Percentiles rank a stretch among this genome's conserved stretches.
These are phyloP conservation scores for Icerya purchasi DNA, from an alignment of 2,888 invertebrate species.

Conservation along the genomic window DNA sequence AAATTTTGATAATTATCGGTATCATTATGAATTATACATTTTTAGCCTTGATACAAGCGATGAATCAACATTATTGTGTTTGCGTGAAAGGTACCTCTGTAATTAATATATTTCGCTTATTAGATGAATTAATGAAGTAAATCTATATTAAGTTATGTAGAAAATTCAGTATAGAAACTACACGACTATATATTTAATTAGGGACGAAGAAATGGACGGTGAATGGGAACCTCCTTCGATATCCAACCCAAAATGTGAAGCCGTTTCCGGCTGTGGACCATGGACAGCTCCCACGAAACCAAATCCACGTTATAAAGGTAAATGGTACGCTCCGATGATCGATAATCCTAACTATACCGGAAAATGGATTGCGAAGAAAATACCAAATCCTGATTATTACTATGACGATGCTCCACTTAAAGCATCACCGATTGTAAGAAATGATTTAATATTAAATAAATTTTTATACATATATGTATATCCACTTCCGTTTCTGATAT, in stretches of 20 bases:
- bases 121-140: background rate
- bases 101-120: background rate
- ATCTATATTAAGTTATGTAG: no score
- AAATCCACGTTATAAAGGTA: constrained; percentile 82
- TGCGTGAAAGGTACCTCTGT: no score
- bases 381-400: constrained; percentile 82
- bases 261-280: constrained; percentile 68
- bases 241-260: constrained; percentile 65
- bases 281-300: constrained; percentile 69
- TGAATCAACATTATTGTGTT: no score
- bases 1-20: background rate
- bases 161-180: background rate
- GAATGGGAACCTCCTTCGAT: constrained; percentile 91
- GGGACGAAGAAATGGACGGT: constrained; percentile 95
- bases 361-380: constrained; percentile 72
- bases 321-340: constrained; percentile 75
- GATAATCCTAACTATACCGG: constrained; percentile 87
- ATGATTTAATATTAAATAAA: no score
- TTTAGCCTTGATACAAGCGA: background rate
- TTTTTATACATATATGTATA: no score
- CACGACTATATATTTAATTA: constrained; percentile 18
- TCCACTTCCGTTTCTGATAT: no score
- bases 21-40: background rate
- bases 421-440: constrained; percentile 78
- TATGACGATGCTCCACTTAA: constrained; percentile 73